Conservation (phyloP, 2,888 invertebrate species). For the Ommatoiulus sabulosus region DNA sequence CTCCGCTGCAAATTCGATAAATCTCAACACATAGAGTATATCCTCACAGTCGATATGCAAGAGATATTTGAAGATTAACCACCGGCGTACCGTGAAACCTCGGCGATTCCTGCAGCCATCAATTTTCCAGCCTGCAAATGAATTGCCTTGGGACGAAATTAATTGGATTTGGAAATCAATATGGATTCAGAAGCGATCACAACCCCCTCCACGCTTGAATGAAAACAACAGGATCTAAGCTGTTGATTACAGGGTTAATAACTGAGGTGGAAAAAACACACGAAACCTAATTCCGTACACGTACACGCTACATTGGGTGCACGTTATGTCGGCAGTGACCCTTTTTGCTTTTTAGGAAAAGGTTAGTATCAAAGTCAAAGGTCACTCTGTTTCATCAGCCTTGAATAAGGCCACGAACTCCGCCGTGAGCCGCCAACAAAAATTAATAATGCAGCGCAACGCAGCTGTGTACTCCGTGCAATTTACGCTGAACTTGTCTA, state of each 20-base stretch:
- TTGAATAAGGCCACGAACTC: constrained; percentile 44
- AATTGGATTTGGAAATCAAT: constrained; percentile 39
- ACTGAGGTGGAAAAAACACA: constrained; percentile 17
- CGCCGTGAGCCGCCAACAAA: background rate
- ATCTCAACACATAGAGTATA: background rate
- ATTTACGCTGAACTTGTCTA: constrained; percentile 39
- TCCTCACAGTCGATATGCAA: background rate
- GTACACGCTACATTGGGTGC: background rate
- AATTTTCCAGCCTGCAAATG: background rate
- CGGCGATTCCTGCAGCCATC: background rate
- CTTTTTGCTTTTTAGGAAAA: constrained; percentile 39
- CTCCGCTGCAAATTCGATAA: background rate
- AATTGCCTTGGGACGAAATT: background rate
- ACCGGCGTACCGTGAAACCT: background rate
- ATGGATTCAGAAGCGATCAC: background rate
- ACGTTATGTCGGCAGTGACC: constrained; percentile 47
- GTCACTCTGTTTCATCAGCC: constrained; percentile 39
- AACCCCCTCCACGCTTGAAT: constrained; percentile 12
- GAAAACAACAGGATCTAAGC: constrained; percentile 37
- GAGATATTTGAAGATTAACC: background rate
- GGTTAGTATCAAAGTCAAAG: constrained; percentile 45
- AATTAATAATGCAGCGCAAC: constrained; percentile 44
- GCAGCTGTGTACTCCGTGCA: constrained; percentile 15
- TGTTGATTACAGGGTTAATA: constrained; percentile 39
- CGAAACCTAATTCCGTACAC: constrained; percentile 25